These are phyloP conservation scores for Gambusia affinis DNA, from an alignment of 2,113 vertebrate species.

Conservation along the genomic window DNA sequence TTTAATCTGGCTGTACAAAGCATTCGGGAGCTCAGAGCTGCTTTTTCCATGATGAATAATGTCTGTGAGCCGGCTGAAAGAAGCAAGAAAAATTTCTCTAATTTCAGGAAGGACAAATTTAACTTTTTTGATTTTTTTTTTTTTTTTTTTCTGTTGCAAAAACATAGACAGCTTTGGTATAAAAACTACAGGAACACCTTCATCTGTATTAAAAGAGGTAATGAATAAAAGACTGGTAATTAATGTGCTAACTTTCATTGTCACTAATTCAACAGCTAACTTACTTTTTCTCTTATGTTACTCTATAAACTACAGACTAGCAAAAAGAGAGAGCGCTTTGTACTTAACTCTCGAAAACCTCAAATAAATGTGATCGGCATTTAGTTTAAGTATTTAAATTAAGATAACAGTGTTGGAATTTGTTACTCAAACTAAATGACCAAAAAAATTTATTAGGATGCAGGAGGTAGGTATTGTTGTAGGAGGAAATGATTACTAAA, in stretches of 20 bases:
- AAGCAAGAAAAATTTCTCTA: neutral
- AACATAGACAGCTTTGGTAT: no score
- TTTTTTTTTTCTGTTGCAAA: neutral
- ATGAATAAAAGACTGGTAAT: neutral
- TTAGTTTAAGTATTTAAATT: no score
- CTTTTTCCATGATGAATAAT: neutral
- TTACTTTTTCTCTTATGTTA: neutral
- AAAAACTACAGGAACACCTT: neutral
- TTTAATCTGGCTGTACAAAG: neutral
- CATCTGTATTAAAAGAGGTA: neutral
- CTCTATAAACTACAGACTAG: neutral
- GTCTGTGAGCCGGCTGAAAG: neutral
- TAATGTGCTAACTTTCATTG: neutral
- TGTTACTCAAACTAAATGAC: conserved; percentile 10
- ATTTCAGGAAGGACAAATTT: neutral
- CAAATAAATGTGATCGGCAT: no score
- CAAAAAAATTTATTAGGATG: neutral
- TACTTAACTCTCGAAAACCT: no score
- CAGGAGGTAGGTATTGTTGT: neutral
- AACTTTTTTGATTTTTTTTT: neutral
- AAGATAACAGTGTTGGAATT: conserved; percentile 7
- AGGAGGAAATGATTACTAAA: conserved; percentile 41
- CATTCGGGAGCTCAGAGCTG: neutral
- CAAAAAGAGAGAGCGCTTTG: neutral
- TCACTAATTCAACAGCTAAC: neutral